phyloP scores from a whole-genome alignment of 2,113 vertebrate genomes.

The Turdus rufiventris region DNA sequence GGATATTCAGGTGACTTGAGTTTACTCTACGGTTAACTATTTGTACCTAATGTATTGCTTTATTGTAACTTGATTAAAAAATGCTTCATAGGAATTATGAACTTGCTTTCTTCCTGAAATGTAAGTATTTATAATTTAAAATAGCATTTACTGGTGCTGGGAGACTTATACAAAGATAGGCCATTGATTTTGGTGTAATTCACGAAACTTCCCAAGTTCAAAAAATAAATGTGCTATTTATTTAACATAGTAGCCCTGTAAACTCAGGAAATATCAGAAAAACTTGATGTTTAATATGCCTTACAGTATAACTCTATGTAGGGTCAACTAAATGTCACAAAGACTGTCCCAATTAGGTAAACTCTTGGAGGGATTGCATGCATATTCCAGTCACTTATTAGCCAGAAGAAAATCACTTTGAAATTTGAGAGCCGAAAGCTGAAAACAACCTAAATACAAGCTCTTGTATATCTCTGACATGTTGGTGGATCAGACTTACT shows the following conservation, averaged over 20 bases:
- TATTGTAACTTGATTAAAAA: background rate
- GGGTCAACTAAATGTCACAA: background rate
- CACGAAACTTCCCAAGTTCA: background rate
- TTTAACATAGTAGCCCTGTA: background rate
- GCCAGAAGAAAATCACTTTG: slow-evolving; percentile 28
- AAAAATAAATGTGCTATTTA: background rate
- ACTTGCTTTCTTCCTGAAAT: background rate
- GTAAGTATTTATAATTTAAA: background rate
- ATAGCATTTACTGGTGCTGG: background rate
- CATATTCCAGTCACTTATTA: background rate
- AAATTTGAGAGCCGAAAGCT: background rate
- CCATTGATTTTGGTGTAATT: background rate
- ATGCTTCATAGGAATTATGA: background rate
- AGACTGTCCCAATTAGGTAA: background rate
- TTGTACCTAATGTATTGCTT: background rate
- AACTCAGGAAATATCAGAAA: background rate
- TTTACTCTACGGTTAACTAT: background rate
- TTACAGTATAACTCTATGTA: background rate
- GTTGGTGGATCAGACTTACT: background rate
- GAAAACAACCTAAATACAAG: background rate
- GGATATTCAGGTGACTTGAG: background rate
- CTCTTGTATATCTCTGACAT: background rate
- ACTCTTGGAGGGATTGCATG: background rate
- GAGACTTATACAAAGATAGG: background rate
- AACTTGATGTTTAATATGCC: background rate